Percentiles rank a stretch among this genome's conserved stretches.
Conservation (phyloP, 2,797 vertebrate genomes). For the Coranthus polyacanthus region DNA sequence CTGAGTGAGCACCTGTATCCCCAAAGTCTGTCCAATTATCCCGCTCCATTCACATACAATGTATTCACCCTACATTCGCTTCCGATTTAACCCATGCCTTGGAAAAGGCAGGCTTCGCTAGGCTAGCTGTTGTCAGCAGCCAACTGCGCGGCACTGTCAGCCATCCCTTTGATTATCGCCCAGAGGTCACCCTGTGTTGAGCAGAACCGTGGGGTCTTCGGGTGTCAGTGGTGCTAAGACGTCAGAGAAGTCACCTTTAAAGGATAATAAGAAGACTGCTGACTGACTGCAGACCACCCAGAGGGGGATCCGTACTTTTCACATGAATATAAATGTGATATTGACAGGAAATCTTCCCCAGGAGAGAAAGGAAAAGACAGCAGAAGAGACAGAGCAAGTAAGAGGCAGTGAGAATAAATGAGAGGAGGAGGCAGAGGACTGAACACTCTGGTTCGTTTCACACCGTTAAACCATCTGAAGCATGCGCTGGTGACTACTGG, state of each 20-base stretch:
- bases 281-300: constrained; percentile 74
- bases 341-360: constrained; percentile 71
- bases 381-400: constrained; percentile 37
- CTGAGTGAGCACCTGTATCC: constrained; percentile 68
- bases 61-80: constrained; percentile 29
- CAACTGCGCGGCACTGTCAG: constrained; percentile 62
- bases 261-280: constrained; percentile 76
- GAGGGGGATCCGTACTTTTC: constrained; percentile 53
- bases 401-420: constrained; percentile 57
- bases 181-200: constrained; percentile 69
- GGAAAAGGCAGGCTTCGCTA: constrained; percentile 10
- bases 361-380: constrained; percentile 56
- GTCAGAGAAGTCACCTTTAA: constrained; percentile 80
- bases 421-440: constrained; percentile 37
- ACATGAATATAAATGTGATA: constrained; percentile 82
- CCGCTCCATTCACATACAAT: constrained; percentile 23
- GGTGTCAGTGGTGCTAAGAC: constrained; percentile 42
- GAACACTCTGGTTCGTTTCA: constrained; percentile 45
- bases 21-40: constrained; percentile 71
- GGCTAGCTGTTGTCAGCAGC: constrained; percentile 68
- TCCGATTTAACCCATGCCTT: constrained; percentile 52
- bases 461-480: constrained; percentile 61
- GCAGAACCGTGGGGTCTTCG: constrained; percentile 49
- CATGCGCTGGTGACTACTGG: constrained; percentile 54
- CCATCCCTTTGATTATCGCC: constrained; percentile 72